Conservation (phyloP, 2,797 vertebrate species). For the Squalus acanthias region DNA sequence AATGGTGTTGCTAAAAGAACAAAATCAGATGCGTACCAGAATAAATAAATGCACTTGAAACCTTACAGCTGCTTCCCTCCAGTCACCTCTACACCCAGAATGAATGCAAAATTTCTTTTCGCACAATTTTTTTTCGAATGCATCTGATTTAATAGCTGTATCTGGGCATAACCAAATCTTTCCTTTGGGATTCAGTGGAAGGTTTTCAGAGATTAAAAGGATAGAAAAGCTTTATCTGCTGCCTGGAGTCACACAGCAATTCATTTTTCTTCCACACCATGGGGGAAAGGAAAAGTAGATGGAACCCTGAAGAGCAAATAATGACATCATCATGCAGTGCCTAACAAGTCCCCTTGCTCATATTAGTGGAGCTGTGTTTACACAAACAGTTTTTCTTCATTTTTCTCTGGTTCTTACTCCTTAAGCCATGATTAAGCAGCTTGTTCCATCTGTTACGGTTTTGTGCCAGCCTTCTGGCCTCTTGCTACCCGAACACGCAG, state of each 20-base stretch:
- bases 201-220: neutral
- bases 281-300: neutral
- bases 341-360: neutral
- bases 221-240: neutral
- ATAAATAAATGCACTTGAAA: neutral
- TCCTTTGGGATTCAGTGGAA: neutral
- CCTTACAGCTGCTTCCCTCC: neutral
- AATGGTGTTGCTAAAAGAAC: neutral
- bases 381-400: neutral
- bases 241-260: neutral
- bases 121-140: neutral
- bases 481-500: neutral
- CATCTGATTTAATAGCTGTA: neutral
- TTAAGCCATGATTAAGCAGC: neutral
- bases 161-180: neutral
- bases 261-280: neutral
- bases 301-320: neutral
- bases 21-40: neutral
- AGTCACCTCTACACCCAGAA: neutral
- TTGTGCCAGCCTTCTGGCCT: neutral
- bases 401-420: neutral
- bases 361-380: neutral
- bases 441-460: neutral
- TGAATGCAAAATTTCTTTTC: neutral
- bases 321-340: neutral